phyloP scores from a whole-genome alignment of 1,140 invertebrate species.

The Parapsyche elsis region DNA sequence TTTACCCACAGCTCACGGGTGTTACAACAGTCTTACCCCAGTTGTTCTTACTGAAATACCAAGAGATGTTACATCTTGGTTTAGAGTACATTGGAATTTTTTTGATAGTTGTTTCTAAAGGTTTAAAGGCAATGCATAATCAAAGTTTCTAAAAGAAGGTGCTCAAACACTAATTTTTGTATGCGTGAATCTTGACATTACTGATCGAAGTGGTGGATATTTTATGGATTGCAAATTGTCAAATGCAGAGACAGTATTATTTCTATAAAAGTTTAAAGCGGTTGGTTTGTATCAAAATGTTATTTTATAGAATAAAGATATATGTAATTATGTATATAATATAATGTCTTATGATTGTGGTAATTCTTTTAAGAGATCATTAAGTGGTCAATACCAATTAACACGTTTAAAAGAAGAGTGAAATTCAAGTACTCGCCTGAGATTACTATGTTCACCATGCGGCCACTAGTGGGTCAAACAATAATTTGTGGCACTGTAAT shows the following conservation, averaged over 20 bases:
- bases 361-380: no score
- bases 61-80: constrained; percentile 60
- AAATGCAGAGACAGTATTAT: constrained; percentile 45
- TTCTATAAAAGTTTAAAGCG: constrained; percentile 36
- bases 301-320: no score
- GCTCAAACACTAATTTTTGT: constrained; percentile 77
- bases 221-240: constrained; percentile 71
- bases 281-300: constrained; percentile 39
- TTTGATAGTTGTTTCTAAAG: constrained; percentile 43
- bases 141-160: constrained; percentile 74
- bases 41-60: constrained; percentile 67
- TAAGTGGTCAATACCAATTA: no score
- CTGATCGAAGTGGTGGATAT: constrained; percentile 70
- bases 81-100: constrained; percentile 31
- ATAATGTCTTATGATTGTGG: no score
- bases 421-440: no score
- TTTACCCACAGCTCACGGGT: constrained; percentile 54
- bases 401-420: no score
- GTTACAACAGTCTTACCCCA: constrained; percentile 88
- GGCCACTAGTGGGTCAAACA: no score
- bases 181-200: constrained; percentile 26
- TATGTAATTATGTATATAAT: no score
- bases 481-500: no score
- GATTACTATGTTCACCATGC: no score
- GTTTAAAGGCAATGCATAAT: background rate